Evolutionary conservation across 2,113 vertebrate genomes (phyloP).

Genomic region (Nesoenas mayeri): DNA sequence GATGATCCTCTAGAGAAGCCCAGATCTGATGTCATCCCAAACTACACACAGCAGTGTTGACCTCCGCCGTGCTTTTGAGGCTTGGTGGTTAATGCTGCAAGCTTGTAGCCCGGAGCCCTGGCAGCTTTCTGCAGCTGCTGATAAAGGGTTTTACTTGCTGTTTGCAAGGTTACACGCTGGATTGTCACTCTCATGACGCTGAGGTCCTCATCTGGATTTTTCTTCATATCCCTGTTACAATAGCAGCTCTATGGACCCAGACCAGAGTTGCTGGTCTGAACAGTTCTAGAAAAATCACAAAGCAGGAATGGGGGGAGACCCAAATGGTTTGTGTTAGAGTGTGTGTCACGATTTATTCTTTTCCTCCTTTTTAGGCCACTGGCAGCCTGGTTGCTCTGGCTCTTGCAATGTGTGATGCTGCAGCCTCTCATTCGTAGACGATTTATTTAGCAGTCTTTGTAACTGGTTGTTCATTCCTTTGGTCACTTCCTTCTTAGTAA

Average conservation of each 20-base stretch:
- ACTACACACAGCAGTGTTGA: background rate
- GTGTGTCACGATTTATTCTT: rapidly evolving
- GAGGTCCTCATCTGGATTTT: background rate
- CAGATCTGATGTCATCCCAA: background rate
- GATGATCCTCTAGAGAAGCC: background rate
- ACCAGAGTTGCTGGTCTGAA: background rate
- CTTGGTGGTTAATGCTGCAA: background rate
- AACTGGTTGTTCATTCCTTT: background rate
- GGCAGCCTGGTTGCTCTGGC: background rate
- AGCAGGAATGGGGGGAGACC: background rate
- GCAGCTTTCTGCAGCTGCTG: background rate
- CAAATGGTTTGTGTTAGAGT: background rate
- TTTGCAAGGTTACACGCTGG: background rate
- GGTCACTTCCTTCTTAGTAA: background rate
- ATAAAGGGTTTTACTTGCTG: background rate
- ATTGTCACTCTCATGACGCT: background rate
- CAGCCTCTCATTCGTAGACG: background rate
- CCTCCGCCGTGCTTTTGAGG: background rate
- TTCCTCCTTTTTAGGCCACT: background rate
- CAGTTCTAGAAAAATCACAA: background rate
- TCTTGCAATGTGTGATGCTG: background rate
- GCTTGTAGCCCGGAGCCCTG: background rate
- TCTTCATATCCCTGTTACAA: background rate
- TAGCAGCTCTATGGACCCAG: background rate
- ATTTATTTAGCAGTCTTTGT: background rate